These are phyloP conservation scores for Nomada fucata DNA, from an alignment of 2,888 invertebrate species.

Conservation along the genomic window DNA sequence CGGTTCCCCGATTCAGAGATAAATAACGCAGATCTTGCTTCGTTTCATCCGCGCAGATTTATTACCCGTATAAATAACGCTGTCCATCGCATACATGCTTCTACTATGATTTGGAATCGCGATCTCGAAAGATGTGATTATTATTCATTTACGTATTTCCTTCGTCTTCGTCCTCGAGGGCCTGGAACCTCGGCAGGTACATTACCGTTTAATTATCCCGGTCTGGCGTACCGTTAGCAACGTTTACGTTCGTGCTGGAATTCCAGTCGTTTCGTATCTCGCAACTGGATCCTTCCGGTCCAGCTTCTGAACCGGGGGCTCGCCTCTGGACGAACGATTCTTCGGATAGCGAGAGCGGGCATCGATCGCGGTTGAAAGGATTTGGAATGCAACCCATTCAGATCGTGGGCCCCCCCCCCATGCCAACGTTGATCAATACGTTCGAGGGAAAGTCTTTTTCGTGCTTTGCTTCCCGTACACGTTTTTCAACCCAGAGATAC, in stretches of 20 bases:
- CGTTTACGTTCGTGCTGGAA: slow-evolving; percentile 37
- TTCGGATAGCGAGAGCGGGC: slow-evolving; percentile 41
- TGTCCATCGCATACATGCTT: no score
- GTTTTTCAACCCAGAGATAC: slow-evolving; percentile 67
- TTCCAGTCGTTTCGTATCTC: slow-evolving; percentile 34
- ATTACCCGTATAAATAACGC: no score
- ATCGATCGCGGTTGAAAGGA: slow-evolving; percentile 63
- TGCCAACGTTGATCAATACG: slow-evolving; percentile 66
- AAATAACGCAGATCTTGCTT: no score
- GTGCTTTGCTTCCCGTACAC: slow-evolving; percentile 63
- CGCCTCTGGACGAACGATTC: slow-evolving; percentile 51
- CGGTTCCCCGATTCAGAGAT: no score
- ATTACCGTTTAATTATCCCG: slow-evolving; percentile 28
- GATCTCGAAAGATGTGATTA: not conserved
- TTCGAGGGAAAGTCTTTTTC: slow-evolving; percentile 64
- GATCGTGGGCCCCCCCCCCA: slow-evolving; percentile 36
- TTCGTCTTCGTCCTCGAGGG: not conserved
- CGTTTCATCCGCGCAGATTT: no score
- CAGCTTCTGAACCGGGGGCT: slow-evolving; percentile 17
- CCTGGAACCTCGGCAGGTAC: not conserved
- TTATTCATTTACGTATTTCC: no score
- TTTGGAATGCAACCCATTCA: slow-evolving; percentile 60
- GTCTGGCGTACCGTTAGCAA: slow-evolving; percentile 21
- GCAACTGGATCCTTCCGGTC: slow-evolving; percentile 47
- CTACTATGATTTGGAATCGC: no score